These are phyloP conservation scores for Cygnus buccinator DNA, from an alignment of 2,113 vertebrate genomes.

Conservation along the genomic window DNA sequence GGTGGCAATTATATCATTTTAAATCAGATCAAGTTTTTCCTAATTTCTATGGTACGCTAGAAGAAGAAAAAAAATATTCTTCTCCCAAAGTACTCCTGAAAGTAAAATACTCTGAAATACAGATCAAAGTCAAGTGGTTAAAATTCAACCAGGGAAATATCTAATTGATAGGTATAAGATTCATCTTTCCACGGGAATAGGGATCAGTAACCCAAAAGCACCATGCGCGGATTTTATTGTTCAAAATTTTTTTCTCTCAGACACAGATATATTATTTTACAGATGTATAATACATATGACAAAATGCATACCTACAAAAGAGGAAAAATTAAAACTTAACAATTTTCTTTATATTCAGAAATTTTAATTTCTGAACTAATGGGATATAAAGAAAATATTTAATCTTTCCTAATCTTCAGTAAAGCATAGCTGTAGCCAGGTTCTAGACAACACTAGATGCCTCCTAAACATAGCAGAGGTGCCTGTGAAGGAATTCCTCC, in stretches of 20 bases:
- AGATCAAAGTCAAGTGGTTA: not conserved
- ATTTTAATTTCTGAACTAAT: not conserved
- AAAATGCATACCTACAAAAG: not conserved
- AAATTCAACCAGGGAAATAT: not conserved
- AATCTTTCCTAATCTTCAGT: not conserved
- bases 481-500: not conserved
- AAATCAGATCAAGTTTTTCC: not conserved
- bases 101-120: not conserved
- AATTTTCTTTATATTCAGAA: not conserved
- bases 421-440: not conserved
- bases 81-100: not conserved
- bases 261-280: not conserved
- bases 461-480: not conserved
- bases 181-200: not conserved
- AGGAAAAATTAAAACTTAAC: not conserved
- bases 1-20: not conserved
- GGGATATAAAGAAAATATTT: too few relatives aligned
- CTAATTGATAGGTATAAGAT: not conserved
- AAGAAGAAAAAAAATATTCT: not conserved
- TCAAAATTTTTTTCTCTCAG: not conserved
- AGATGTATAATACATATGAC: not conserved
- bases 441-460: not conserved
- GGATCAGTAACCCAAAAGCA: not conserved
- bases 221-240: not conserved
- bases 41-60: not conserved